Evolutionary conservation across 2,888 invertebrate species (phyloP).

Genomic region (Ophion ellenae): DNA sequence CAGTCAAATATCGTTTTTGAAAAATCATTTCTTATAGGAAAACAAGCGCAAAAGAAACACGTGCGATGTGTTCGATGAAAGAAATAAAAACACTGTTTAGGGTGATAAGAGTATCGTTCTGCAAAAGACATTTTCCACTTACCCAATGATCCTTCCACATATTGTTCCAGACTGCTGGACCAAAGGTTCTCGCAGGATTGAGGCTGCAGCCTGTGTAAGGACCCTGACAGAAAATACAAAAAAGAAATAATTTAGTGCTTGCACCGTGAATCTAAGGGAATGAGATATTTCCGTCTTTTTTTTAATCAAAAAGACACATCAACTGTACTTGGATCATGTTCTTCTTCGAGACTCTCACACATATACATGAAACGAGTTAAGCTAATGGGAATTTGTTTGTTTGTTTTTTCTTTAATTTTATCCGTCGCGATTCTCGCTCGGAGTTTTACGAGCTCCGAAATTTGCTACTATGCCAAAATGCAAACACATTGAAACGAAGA

Average conservation of each 20-base stretch:
- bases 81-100: background rate
- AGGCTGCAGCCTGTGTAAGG: constrained; percentile 89
- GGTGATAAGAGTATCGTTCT: background rate
- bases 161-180: constrained; percentile 88
- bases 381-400: too few relatives aligned
- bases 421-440: too few relatives aligned
- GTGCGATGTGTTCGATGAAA: background rate
- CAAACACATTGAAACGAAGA: too few relatives aligned
- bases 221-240: constrained; percentile 84
- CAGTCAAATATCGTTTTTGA: too few relatives aligned
- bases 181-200: constrained; percentile 89
- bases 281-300: background rate
- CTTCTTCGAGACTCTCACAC: too few relatives aligned
- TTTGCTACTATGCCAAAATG: too few relatives aligned
- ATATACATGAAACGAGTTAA: too few relatives aligned
- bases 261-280: background rate
- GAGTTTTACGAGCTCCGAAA: too few relatives aligned
- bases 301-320: background rate
- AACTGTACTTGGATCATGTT: too few relatives aligned
- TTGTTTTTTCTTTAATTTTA: too few relatives aligned
- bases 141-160: constrained; percentile 89
- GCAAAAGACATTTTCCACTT: constrained; percentile 71
- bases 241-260: background rate
- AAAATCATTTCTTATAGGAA: too few relatives aligned
- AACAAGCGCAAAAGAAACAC: too few relatives aligned